Percentiles rank a stretch among this genome's conserved stretches.
Evolutionary conservation across 23 tunicate genomes (phyloP).

Genomic region (Trididemnum nubilum): DNA sequence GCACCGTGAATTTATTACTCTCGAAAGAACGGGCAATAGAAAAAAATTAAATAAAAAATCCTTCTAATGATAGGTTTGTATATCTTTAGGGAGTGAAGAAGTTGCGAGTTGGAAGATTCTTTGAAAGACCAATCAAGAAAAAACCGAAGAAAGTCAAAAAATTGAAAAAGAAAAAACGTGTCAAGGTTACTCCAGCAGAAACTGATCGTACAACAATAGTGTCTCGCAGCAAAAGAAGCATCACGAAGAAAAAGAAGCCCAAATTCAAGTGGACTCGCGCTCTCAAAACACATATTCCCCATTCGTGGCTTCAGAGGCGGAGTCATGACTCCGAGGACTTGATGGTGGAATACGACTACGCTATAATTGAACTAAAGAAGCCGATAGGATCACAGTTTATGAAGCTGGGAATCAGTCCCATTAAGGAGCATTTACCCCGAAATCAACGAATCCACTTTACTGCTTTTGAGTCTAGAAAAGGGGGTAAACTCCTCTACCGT

Average conservation of each 20-base stretch:
- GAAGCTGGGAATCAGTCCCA: slow-evolving; percentile 84
- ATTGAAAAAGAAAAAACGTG: slow-evolving; percentile 28
- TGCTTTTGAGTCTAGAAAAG: slow-evolving; percentile 54
- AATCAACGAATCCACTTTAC: slow-evolving; percentile 79
- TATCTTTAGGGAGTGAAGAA: slow-evolving; percentile 85
- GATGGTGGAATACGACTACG: slow-evolving; percentile 83
- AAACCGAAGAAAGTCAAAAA: slow-evolving; percentile 35
- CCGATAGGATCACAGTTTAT: slow-evolving; percentile 54
- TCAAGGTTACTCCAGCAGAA: slow-evolving; percentile 4
- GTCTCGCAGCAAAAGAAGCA: background rate
- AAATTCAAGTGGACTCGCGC: slow-evolving; percentile 85
- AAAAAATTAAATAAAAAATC: no score
- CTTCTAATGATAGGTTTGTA: no score
- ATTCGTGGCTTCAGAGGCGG: slow-evolving; percentile 50
- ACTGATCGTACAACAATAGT: slow-evolving; percentile 4
- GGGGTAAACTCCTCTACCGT: slow-evolving; percentile 47
- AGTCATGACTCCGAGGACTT: background rate
- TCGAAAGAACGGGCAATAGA: no score
- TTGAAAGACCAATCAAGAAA: slow-evolving; percentile 28
- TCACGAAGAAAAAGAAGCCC: background rate
- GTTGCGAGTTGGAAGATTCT: slow-evolving; percentile 64
- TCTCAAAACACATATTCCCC: slow-evolving; percentile 52
- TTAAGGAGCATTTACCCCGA: slow-evolving; percentile 49
- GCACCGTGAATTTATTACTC: no score
- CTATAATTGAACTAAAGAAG: slow-evolving; percentile 69